phyloP scores from a whole-genome alignment of 92 coral and sea anemone species.

The Bergia sp. region DNA sequence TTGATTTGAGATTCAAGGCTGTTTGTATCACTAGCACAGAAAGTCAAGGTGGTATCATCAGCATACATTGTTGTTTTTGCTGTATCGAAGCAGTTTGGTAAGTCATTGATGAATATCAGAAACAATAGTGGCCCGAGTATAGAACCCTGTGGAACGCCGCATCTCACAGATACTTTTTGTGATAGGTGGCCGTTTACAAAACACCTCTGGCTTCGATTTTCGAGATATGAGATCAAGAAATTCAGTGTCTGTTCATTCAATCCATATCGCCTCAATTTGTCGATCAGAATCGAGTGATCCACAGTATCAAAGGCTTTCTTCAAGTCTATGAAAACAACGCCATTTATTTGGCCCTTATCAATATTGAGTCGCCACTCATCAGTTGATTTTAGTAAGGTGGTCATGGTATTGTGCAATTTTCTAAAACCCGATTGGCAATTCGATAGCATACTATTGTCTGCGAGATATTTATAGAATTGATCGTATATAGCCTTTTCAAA shows the following conservation, averaged over 20 bases:
- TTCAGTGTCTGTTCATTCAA: neutral
- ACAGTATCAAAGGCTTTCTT: slow-evolving; percentile 29
- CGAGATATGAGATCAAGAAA: slow-evolving; percentile 24
- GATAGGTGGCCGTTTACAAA: slow-evolving; percentile 3
- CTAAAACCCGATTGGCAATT: slow-evolving; percentile 37
- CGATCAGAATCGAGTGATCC: slow-evolving; percentile 16
- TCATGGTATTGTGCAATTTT: slow-evolving; percentile 18
- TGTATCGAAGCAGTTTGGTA: neutral
- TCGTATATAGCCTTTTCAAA: slow-evolving; percentile 29
- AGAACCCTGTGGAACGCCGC: slow-evolving; percentile 31
- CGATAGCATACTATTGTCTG: slow-evolving; percentile 15
- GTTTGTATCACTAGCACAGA: slow-evolving; percentile 22
- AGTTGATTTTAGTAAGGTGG: slow-evolving; percentile 30
- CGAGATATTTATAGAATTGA: slow-evolving; percentile 28
- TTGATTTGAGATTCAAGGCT: slow-evolving; percentile 12
- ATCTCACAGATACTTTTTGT: neutral
- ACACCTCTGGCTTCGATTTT: slow-evolving; percentile 21
- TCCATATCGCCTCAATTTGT: slow-evolving; percentile 10
- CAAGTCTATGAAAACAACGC: slow-evolving; percentile 28
- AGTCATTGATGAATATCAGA: slow-evolving; percentile 23
- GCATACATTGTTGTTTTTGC: slow-evolving; percentile 8
- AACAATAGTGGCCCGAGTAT: slow-evolving; percentile 23
- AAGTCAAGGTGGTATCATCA: slow-evolving; percentile 34
- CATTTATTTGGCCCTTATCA: slow-evolving; percentile 36
- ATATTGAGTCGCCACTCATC: slow-evolving; percentile 33